Evolutionary conservation across 2,797 vertebrate species (phyloP), one percentile per base, ranked within the genome.

Genomic region (Channallabes apus): DNA sequence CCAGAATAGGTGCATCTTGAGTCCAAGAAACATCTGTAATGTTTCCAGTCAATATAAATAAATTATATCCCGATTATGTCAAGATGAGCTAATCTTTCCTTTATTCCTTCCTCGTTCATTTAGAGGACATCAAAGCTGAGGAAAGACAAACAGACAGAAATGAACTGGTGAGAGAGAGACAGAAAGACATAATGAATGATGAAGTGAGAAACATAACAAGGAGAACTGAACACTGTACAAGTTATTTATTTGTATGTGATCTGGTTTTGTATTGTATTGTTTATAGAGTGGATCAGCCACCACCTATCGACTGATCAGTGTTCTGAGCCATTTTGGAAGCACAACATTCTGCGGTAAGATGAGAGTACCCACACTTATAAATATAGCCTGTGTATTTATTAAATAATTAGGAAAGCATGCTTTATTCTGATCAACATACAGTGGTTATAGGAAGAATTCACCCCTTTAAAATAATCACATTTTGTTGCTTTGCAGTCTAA

Each of bases 271-370:
- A 54, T 27, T 58, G 65, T 71, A 27, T 24, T 71, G 67, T 71
- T 58, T 71, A 58, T 32, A 82, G 64, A 51, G 6, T 35, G 80
- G 29, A 29, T 24, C 46, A 17, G 22, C 6, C 11, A 17, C 65
- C 20, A 59, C 3, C 3, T 82, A 82, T 22, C 64, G 29, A 35
- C 67, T 69, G 51, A 82, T 71, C 67, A 82, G 80, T 82, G 65
- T 71, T 22, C 20, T 82, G 5, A 59, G 32, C 67, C 51, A 71
- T 67, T 1, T 54, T 29, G 78, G 78, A 9, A 27, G 3, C 14
- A 27, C 38, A 51, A 7, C 64, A 32, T 6, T 18, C 1, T 54
- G 5, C 38, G 65, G 65, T 69, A 69, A 58, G 80, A 24, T 69
- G n/a, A 38, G 2, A 3, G 35, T 38, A 5, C 32, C 11, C 32